These are phyloP conservation scores for Microcebus tavaratra DNA, from an alignment of 2,113 vertebrate species.

Conservation along the genomic window DNA sequence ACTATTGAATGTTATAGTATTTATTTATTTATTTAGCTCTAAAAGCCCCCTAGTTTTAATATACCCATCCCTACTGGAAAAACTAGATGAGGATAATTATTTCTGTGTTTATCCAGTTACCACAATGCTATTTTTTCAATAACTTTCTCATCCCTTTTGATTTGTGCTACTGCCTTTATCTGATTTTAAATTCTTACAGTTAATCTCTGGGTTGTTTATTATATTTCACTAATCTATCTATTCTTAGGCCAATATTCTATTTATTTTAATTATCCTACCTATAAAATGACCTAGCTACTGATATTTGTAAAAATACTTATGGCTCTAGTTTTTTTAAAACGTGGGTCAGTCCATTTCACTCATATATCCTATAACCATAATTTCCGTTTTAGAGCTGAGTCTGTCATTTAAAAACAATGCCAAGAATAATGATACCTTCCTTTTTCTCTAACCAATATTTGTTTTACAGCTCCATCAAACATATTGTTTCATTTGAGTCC, in stretches of 20 bases:
- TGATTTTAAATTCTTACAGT: conserved; percentile 28
- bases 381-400: conserved; percentile 15
- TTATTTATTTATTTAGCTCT: conserved; percentile 27
- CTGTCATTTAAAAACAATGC: conserved; percentile 44
- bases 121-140: not conserved
- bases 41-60: not conserved
- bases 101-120: not conserved
- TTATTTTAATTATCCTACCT: conserved; percentile 35
- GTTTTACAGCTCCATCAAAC: conserved; percentile 40
- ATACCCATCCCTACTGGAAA: not conserved
- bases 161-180: conserved; percentile 3
- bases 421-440: conserved; percentile 11
- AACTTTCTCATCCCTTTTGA: not conserved
- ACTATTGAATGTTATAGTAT: conserved; percentile 18
- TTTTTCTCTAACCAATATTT: conserved; percentile 40
- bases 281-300: conserved; percentile 23
- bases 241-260: not conserved
- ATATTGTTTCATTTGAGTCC: conserved; percentile 18
- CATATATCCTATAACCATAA: not conserved
- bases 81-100: not conserved
- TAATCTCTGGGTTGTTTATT: conserved; percentile 12
- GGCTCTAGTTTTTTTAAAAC: not conserved
- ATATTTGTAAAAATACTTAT: conserved; percentile 46
- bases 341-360: not conserved
- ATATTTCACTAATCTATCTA: not conserved